These are phyloP conservation scores for Chrysolina oricalcia DNA, from an alignment of 2,888 invertebrate genomes.

Conservation along the genomic window DNA sequence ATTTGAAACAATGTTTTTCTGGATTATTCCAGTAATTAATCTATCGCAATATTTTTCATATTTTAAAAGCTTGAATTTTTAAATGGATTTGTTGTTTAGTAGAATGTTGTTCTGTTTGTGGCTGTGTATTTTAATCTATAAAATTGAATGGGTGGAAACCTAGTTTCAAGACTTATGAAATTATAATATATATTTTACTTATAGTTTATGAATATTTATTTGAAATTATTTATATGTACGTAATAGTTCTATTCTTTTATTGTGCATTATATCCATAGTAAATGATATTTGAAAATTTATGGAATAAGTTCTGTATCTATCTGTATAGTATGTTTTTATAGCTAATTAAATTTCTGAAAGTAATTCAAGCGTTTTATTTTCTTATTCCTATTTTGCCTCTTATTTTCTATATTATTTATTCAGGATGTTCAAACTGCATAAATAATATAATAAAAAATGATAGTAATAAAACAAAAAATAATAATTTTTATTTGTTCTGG, in stretches of 20 bases:
- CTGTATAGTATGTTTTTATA: conserved; percentile 46
- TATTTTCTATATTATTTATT: background rate
- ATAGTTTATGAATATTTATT: conserved; percentile 53
- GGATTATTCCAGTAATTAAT: too few species aligned
- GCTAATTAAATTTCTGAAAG: conserved; percentile 44
- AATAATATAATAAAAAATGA: too few species aligned
- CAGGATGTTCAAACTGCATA: background rate
- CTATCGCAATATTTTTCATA: background rate
- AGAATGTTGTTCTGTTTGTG: conserved; percentile 18
- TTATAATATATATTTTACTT: conserved; percentile 50
- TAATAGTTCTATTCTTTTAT: conserved; percentile 46
- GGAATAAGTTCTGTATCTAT: conserved; percentile 41
- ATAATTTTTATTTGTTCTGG: too few species aligned
- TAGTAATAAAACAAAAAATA: too few species aligned
- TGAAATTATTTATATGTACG: conserved; percentile 49
- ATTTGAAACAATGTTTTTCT: too few species aligned
- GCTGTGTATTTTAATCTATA: conserved; percentile 36
- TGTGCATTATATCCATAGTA: conserved; percentile 46
- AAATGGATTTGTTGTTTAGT: background rate
- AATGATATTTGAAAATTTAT: conserved; percentile 39
- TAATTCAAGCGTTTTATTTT: background rate
- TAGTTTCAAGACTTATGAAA: conserved; percentile 49
- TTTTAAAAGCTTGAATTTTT: too few species aligned
- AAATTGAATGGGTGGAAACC: conserved; percentile 48
- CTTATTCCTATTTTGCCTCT: background rate